Percentiles rank a stretch among this genome's conserved stretches.
phyloP scores from a whole-genome alignment of 2,888 invertebrate genomes.

The Eupithecia abbreviata region DNA sequence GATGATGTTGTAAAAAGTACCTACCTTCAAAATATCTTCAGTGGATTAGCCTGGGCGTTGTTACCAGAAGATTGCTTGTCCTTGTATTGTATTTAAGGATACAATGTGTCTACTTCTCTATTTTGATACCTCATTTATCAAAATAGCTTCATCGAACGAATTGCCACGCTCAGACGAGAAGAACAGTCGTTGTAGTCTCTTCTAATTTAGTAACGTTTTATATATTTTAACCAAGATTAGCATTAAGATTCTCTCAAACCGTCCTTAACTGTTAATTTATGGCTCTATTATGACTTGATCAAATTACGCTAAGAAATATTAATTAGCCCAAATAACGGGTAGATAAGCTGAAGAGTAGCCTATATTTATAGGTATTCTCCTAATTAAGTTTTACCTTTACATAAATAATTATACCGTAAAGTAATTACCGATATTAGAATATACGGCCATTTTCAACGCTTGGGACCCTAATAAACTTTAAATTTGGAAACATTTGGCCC shows the following conservation, averaged over 20 bases:
- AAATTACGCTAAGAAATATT: conserved; percentile 30
- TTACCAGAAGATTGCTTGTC: no score
- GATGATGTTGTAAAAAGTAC: no score
- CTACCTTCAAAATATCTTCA: no score
- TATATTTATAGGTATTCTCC: no score
- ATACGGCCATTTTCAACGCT: conserved; percentile 50
- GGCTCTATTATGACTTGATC: not conserved
- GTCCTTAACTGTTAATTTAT: not conserved
- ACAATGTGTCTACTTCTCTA: not conserved
- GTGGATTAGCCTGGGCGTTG: no score
- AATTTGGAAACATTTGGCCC: conserved; percentile 65
- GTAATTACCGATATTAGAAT: conserved; percentile 51
- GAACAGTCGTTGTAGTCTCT: not conserved
- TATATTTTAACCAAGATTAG: not conserved
- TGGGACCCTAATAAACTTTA: conserved; percentile 65
- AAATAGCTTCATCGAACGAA: not conserved
- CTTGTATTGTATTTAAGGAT: no score
- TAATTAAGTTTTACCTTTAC: conserved; percentile 46
- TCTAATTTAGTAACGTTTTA: not conserved
- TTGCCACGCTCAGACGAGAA: not conserved
- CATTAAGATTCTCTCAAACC: not conserved
- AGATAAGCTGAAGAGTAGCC: conserved; percentile 40
- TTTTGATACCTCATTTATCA: not conserved
- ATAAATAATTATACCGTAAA: conserved; percentile 44
- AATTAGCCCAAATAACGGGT: conserved; percentile 25